Base-by-base conservation (phyloP, 37 sponge, comb jelly and placozoan species). In the Petrosia ficiformis region DNA sequence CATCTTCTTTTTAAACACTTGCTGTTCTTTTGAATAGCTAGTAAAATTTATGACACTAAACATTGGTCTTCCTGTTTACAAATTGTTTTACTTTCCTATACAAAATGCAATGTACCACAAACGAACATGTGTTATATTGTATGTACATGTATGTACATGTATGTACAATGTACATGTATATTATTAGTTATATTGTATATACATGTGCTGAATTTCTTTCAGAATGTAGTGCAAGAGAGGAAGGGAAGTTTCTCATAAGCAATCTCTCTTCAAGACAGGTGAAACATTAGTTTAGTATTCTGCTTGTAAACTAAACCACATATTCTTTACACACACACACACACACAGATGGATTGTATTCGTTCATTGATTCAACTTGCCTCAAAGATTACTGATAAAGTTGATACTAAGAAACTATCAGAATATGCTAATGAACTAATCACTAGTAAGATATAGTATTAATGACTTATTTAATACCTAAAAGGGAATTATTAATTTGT, bases 371-470 rank as follows among this genome's bases (percentile, higher is more conserved):
- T 85, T 30, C 67, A 79, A 6, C 39, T 78, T 6, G 78, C 79
- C 25, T 43, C 52, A 61, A 70, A 72, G 22, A 31, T 65, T 1
- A 61, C 24, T 1, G 19, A 65, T 37, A 38, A 70, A 1, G 70
- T 77, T 1, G 34, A 30, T 16, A 1, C 75, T 19, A 37, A 33
- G 2, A 42, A 19, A 19, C 66, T 76, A 29, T 68, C 54, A 39
- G 71, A 61, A 22, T 25, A 74, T 42, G 14, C 36, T 25, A 71
- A 65, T 39, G 22, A 74, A 25, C 52, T 82, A 10, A 38, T 64
- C 59, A 82, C 73, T 68, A 37, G 82, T 82, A 35, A 82, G 82
- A 24, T 39, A 48, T n/a, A n/a, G n/a, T n/a, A n/a, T n/a, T n/a
- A n/a, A n/a, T n/a, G n/a, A n/a, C n/a, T n/a, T n/a, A n/a, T n/a